Evolutionary conservation across 2,113 vertebrate genomes (phyloP).

Genomic region (Miniopterus natalensis): DNA sequence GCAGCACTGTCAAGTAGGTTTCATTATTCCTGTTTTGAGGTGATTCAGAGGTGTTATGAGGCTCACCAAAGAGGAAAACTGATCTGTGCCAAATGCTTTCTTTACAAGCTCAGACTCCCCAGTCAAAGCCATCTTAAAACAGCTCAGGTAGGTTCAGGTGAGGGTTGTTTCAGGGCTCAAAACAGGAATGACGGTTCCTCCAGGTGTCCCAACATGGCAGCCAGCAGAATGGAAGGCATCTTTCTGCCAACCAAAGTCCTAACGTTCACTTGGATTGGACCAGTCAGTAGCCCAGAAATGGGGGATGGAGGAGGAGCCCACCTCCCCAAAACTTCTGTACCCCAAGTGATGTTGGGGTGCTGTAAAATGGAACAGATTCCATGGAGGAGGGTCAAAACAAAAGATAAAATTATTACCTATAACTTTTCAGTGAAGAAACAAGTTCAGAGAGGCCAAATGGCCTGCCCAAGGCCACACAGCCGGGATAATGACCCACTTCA

Average conservation of each 20-base stretch:
- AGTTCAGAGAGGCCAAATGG: neutral
- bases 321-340: neutral
- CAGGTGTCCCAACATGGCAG: accelerated
- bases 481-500: neutral
- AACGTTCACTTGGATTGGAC: no score
- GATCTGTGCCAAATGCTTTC: neutral
- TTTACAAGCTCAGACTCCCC: neutral
- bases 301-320: no score
- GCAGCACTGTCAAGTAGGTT: neutral
- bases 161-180: neutral
- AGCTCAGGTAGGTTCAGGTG: neutral
- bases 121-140: accelerated
- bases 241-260: neutral
- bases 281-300: neutral
- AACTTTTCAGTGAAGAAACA: neutral
- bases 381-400: neutral
- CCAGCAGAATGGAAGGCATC: accelerated
- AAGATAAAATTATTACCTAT: neutral
- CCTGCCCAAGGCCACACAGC: neutral
- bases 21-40: accelerated
- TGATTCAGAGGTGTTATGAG: neutral
- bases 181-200: no score
- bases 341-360: neutral
- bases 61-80: neutral
- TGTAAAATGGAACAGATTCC: neutral